Base-by-base conservation (phyloP, 2,113 vertebrate genomes). In the Cebidichthys violaceus region DNA sequence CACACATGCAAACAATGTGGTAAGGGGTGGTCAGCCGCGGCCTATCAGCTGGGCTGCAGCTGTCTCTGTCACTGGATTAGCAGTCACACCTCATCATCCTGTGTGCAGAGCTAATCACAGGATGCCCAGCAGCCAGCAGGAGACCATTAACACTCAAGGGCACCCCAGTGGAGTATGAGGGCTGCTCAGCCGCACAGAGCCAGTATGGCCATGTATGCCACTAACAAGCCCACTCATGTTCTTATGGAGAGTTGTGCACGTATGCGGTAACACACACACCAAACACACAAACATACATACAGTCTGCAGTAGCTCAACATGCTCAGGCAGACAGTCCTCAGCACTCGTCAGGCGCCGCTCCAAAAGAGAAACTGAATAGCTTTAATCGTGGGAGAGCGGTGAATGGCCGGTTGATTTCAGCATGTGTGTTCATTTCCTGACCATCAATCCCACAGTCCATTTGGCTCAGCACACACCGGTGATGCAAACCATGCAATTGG, bases 381-480 rank as follows among this genome's bases (percentile, higher is more conserved):
- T 90, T 84, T 91, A 90, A 89, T 93, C 84, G 90, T 89, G 88
- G 88, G 88, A 76, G 86, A 90, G 88, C 85, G 9, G 64, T 83
- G 84, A 86, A 87, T 78, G 83, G 89, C 73, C 81, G 62, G 83
- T 85, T 93, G 87, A 92, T 92, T 91, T 93, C 85, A 89, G 90
- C 90, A 90, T 92, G 90, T 92, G 92, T 89, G 88, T 90, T 94
- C 90, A 94, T 93, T 94, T 93, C 92, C 92, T 92, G 89, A 87
- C 87, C 89, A 93, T 93, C 91, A 93, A 91, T 93, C 85, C 88
- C 88, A 92, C 88, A 89, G 90, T 89, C 82, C 77, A 78, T 88
- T 90, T 90, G 93, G 90, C 89, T 88, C 85, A 41, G 74, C 41
- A 59, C 71, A 83, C 84, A 87, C 85, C 27, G 59, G 70, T 88